Evolutionary conservation across 2,797 vertebrate genomes (phyloP).

Genomic region (Tenualosa ilisha): DNA sequence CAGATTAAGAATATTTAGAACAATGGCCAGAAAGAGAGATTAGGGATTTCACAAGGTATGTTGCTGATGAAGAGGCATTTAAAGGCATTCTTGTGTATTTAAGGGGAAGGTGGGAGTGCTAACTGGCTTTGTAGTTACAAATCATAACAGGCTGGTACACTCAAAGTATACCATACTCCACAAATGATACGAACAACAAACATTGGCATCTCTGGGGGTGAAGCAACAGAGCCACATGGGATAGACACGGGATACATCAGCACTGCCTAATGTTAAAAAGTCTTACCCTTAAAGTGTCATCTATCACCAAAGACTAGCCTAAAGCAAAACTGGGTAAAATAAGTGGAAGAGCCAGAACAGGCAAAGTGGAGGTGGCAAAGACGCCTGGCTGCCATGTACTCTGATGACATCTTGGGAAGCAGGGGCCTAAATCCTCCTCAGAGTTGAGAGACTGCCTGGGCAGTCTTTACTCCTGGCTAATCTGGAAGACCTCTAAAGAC

Average conservation of each 20-base stretch:
- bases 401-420: neutral
- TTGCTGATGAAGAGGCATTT: neutral
- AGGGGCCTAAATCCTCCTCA: neutral
- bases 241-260: neutral
- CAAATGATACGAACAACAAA: neutral
- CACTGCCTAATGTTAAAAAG: neutral
- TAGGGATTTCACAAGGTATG: neutral
- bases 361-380: neutral
- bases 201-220: neutral
- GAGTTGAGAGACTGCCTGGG: neutral
- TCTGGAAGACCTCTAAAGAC: neutral
- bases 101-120: neutral
- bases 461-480: neutral
- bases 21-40: neutral
- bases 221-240: neutral
- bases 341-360: neutral
- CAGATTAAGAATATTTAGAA: neutral
- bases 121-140: conserved; percentile 3
- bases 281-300: neutral
- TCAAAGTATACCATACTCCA: neutral
- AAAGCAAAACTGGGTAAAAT: neutral
- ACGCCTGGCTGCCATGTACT: neutral
- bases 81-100: conserved; percentile 25
- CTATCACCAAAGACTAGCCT: neutral
- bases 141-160: neutral